Percentiles rank a stretch among this genome's conserved stretches.
Evolutionary conservation across 2,113 vertebrate species (phyloP).

Genomic region (Elachura formosa): DNA sequence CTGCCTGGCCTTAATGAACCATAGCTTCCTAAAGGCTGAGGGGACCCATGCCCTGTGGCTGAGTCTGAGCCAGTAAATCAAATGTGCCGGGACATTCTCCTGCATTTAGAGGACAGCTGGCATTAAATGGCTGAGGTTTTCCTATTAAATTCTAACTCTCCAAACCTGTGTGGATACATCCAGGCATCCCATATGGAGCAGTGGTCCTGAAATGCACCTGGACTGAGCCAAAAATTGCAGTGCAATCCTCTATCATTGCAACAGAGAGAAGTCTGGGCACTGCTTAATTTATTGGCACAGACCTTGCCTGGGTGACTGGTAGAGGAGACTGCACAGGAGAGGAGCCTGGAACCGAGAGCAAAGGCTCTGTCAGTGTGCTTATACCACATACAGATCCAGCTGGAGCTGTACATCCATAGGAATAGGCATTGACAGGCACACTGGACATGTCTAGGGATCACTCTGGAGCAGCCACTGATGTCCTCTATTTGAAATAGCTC

Average conservation of each 20-base stretch:
- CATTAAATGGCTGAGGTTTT: neutral
- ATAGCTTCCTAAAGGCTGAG: neutral
- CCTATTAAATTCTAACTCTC: neutral
- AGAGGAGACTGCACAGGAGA: neutral
- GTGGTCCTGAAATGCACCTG: neutral
- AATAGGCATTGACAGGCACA: neutral
- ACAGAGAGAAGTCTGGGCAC: neutral
- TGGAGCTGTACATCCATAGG: neutral
- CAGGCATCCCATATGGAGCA: neutral
- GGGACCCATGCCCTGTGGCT: neutral
- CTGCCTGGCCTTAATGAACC: neutral
- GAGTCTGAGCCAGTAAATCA: neutral
- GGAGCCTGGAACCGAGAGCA: neutral
- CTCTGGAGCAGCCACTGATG: neutral
- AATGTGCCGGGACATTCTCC: neutral
- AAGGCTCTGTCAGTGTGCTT: neutral
- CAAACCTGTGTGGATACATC: neutral
- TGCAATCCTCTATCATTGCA: neutral
- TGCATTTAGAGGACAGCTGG: neutral
- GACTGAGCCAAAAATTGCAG: neutral
- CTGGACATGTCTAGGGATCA: rapidly evolving
- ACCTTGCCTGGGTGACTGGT: neutral
- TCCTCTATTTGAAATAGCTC: neutral
- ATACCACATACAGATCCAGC: neutral
- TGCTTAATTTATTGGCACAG: neutral